These are phyloP conservation scores for Amphimallon solstitiale DNA, from an alignment of 2,888 invertebrate species.

Conservation along the genomic window DNA sequence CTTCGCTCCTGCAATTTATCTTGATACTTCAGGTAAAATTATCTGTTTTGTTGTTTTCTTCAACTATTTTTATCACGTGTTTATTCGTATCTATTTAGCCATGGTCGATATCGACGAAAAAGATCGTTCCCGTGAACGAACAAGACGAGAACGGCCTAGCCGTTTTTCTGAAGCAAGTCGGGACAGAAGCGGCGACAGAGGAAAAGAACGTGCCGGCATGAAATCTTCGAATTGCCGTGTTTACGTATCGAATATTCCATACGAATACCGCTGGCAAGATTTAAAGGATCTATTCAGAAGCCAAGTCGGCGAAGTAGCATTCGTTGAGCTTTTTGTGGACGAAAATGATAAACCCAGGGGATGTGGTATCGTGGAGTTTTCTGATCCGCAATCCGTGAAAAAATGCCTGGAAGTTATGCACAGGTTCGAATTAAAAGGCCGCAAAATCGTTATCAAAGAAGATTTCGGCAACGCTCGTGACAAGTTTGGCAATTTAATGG, in stretches of 20 bases:
- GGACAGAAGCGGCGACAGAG: slow-evolving; percentile 57
- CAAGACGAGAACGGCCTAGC: slow-evolving; percentile 72
- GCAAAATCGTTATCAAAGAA: slow-evolving; percentile 94
- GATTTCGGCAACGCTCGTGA: slow-evolving; percentile 79
- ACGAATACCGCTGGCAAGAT: slow-evolving; percentile 97
- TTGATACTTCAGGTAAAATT: too few relatives aligned
- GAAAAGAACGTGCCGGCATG: slow-evolving; percentile 63
- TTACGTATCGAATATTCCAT: slow-evolving; percentile 95
- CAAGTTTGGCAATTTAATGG: slow-evolving; percentile 69
- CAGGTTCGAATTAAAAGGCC: slow-evolving; percentile 89
- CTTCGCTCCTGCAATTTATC: too few relatives aligned
- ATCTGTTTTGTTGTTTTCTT: too few relatives aligned
- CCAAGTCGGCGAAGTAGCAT: slow-evolving; percentile 91
- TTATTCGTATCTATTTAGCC: not conserved
- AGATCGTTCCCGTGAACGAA: slow-evolving; percentile 66
- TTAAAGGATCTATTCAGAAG: slow-evolving; percentile 93
- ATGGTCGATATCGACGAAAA: slow-evolving; percentile 38
- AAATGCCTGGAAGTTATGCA: slow-evolving; percentile 96
- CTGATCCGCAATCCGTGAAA: slow-evolving; percentile 84
- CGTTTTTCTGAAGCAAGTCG: slow-evolving; percentile 68
- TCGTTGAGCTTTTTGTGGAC: slow-evolving; percentile 94
- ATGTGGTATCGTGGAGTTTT: slow-evolving; percentile 95
- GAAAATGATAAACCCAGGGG: slow-evolving; percentile 95
- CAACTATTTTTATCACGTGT: too few relatives aligned
- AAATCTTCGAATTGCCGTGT: slow-evolving; percentile 68